These are phyloP conservation scores for Antechinus stuartii DNA, from an alignment of 2,113 vertebrate species.

Conservation along the genomic window DNA sequence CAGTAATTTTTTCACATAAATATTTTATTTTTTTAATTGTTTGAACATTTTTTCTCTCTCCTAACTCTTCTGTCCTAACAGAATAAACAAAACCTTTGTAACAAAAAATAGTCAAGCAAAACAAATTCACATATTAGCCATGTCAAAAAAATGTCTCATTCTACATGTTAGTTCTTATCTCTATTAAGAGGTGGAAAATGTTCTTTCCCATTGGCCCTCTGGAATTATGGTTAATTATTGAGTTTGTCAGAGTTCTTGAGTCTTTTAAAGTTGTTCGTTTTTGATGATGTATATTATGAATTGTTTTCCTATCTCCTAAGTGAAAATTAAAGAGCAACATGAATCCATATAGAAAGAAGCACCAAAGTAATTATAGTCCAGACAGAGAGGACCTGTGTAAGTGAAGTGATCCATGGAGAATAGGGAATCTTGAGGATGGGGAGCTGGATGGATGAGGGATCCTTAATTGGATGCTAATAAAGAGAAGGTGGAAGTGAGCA, in stretches of 20 bases:
- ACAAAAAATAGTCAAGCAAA: neutral
- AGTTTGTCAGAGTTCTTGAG: neutral
- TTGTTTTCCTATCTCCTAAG: neutral
- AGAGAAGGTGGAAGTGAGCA: neutral
- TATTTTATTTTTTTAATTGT: neutral
- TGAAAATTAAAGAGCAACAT: neutral
- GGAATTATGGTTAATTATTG: neutral
- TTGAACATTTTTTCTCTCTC: neutral
- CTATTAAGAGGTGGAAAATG: neutral
- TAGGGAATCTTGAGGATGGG: neutral
- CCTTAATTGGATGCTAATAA: neutral
- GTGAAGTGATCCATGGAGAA: neutral
- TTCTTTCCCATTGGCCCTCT: neutral
- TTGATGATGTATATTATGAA: neutral
- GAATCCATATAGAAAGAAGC: neutral
- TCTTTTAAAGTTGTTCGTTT: neutral
- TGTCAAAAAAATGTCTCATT: neutral
- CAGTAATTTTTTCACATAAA: neutral
- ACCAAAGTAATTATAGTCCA: neutral
- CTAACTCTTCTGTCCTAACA: neutral
- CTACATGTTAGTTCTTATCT: neutral
- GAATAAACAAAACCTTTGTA: neutral
- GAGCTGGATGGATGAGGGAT: neutral
- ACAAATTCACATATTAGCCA: neutral
- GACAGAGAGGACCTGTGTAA: neutral